Conservation (phyloP, 2,888 invertebrate species). For the Sinodicranocentrus sp. region DNA sequence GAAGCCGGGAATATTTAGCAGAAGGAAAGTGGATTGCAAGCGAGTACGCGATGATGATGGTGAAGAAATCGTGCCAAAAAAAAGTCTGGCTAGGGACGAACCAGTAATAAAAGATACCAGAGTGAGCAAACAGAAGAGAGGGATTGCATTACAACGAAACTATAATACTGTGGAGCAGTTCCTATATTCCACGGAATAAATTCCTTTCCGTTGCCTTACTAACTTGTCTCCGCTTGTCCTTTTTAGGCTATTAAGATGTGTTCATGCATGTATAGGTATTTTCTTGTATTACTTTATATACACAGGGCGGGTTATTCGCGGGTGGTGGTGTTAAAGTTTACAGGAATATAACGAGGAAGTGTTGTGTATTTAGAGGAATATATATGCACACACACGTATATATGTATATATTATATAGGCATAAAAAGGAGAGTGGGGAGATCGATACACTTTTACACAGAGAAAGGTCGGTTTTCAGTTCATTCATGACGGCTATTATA, state of each 20-base stretch:
- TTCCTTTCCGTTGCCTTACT: not conserved
- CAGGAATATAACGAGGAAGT: too few species aligned
- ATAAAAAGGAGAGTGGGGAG: constrained; percentile 29
- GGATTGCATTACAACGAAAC: too few species aligned
- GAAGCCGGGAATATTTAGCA: too few species aligned
- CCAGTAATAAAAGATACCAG: constrained; percentile 13
- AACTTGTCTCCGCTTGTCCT: not conserved
- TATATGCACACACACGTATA: too few species aligned
- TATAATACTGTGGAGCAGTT: too few species aligned
- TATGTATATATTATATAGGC: constrained; percentile 21
- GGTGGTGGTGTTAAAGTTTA: too few species aligned
- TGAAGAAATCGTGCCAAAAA: constrained; percentile 26
- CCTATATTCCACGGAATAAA: too few species aligned
- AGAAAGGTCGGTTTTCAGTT: constrained; percentile 55
- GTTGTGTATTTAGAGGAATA: too few species aligned
- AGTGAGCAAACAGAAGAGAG: constrained; percentile 1
- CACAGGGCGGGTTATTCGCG: too few species aligned
- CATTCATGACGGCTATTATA: constrained; percentile 62
- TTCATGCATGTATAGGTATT: too few species aligned
- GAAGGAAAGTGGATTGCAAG: not conserved
- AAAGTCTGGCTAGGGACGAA: constrained; percentile 24
- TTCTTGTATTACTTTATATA: too few species aligned
- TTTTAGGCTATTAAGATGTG: too few species aligned
- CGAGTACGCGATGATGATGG: not conserved
- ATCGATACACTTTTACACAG: constrained; percentile 54